Evolutionary conservation across 2,113 vertebrate genomes (phyloP).

Genomic region (Motacilla alba): DNA sequence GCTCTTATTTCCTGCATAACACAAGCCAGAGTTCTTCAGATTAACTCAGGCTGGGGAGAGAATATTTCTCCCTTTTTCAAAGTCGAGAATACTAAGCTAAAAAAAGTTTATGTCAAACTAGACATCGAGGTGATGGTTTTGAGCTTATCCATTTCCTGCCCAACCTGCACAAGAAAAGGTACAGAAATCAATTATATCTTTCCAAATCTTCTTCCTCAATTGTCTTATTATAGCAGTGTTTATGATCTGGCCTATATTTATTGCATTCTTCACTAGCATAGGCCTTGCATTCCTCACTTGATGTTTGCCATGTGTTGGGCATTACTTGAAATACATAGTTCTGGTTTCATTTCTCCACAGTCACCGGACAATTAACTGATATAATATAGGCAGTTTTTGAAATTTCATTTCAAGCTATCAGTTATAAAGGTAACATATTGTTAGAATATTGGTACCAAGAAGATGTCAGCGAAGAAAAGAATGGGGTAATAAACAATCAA

Average conservation of each 20-base stretch:
- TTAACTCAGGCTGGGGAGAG: not conserved
- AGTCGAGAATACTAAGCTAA: not conserved
- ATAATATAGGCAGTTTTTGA: conserved; percentile 5
- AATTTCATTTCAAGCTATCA: conserved; percentile 1
- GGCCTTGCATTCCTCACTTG: conserved; percentile 64
- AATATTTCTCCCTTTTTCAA: conserved; percentile 2
- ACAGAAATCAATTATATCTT: conserved; percentile 45
- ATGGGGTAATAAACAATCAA: not conserved
- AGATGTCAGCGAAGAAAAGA: not conserved
- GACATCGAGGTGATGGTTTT: not conserved
- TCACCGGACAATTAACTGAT: conserved; percentile 15
- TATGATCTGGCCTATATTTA: conserved; percentile 67
- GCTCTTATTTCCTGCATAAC: conserved; percentile 20
- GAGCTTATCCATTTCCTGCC: not conserved
- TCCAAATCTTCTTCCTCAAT: conserved; percentile 49
- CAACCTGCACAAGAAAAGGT: conserved; percentile 25
- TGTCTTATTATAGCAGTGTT: conserved; percentile 61
- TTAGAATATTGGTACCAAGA: not conserved
- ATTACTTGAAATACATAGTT: conserved; percentile 63
- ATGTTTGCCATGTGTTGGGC: conserved; percentile 70
- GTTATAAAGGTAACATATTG: not conserved
- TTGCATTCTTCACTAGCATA: conserved; percentile 58
- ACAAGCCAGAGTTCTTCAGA: conserved; percentile 15
- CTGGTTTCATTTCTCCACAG: conserved; percentile 52
- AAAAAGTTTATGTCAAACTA: not conserved